A percentile compares a stretch with the other conserved stretches of the same genome.
Evolutionary conservation across 2,888 invertebrate genomes (phyloP).

Genomic region (Drosophila monieri): DNA sequence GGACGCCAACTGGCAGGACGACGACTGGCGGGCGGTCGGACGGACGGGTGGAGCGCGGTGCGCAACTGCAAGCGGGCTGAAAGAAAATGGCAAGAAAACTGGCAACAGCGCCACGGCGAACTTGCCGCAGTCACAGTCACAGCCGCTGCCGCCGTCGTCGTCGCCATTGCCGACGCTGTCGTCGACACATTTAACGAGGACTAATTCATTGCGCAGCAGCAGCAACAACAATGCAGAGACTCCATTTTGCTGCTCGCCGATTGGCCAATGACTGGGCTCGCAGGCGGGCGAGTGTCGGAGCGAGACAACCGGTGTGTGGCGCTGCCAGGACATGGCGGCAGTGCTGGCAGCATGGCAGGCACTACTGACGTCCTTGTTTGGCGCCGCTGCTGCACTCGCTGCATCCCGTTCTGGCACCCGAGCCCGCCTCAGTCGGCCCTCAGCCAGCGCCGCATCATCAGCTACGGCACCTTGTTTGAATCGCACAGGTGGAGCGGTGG

Average conservation of each 20-base stretch:
- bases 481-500: constrained; percentile 18
- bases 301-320: constrained; percentile 39
- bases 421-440: background rate
- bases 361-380: constrained; percentile 3
- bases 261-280: constrained; percentile 42
- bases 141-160: constrained; percentile 7
- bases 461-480: constrained; percentile 22
- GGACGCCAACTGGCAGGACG: background rate
- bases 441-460: constrained; percentile 12
- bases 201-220: constrained; percentile 79
- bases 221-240: constrained; percentile 41
- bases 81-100: constrained; percentile 59
- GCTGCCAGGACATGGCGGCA: background rate
- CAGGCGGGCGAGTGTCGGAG: constrained; percentile 38
- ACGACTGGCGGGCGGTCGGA: background rate
- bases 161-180: constrained; percentile 22
- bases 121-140: constrained; percentile 3
- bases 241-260: constrained; percentile 61
- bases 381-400: constrained; percentile 4
- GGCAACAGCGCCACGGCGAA: constrained; percentile 63
- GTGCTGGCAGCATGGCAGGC: constrained; percentile 19
- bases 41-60: constrained; percentile 22
- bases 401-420: constrained; percentile 4
- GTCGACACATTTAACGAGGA: constrained; percentile 75
- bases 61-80: constrained; percentile 39